Evolutionary conservation across 2,797 vertebrate genomes (phyloP), one percentile per base, ranked within the genome.

Genomic region (Glyptemys insculpta): DNA sequence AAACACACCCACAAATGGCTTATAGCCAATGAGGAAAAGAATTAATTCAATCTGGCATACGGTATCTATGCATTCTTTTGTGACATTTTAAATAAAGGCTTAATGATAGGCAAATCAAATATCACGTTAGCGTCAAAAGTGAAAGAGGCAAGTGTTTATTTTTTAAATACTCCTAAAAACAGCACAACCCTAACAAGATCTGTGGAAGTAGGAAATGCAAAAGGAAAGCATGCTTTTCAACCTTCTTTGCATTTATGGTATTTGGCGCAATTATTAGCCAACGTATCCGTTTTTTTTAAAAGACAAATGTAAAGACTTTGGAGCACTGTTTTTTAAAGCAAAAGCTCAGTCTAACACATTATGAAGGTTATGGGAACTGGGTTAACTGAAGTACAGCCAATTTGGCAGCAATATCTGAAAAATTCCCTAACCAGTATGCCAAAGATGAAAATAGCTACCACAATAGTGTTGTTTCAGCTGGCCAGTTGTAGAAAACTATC

Each of bases 1-100:
- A 94, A 94, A 92, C 80, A 88, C 82, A 91, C 85, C 89, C 90
- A 96, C 90, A 6, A 97, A 90, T 93, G 29, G 96, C 91, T 95
- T 88, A 34, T 59, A 65, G 85, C 37, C 81, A 90, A 57, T 92
- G 27, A 84, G 15, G 52, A 83, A 65, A 97, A 97, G 47, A 97
- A 97, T 91, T 79, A 86, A 86, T 95, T 72, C 29, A 91, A 80
- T 52, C 54, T 29, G 41, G 85, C 85, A 90, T 53, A 83, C 29
- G 72, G 81, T 56, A 65, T 15, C 59, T 81, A 74, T 5, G 18
- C 47, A 93, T 85, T 74, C 89, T 92, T 95, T 88, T 34, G 83
- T 19, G 29, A 57, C 83, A 88, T 44, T 79, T 6, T 79, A 78
- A 82, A 19, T 19, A 6, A 10, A 83, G 88, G 15, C 31, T 52